Evolutionary conservation across 53 echinoderm and acorn worm species (phyloP), one percentile per base, ranked within the genome.

Genomic region (Astropecten irregularis): DNA sequence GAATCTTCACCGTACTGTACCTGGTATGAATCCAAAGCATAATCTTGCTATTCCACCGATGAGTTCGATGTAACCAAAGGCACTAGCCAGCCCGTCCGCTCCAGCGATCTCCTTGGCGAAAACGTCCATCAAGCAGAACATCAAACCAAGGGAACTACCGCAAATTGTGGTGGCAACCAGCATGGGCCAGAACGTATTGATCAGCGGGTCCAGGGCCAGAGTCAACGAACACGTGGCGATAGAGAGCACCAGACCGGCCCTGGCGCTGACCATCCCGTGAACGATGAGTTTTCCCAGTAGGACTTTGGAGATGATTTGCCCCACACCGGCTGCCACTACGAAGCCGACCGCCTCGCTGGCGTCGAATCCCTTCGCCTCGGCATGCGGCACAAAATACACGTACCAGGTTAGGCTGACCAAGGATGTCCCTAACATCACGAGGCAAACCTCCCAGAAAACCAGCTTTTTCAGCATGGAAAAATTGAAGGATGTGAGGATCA

Each of bases 121-220:
- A 35, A 37, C 36, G 22, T 73, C 74, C 54, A 73, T 55, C 37
- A 79, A 27, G 28, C 47, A 54, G 36, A 9, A 76, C 23, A 76
- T 34, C 54, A 70, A 47, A 22, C 70, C 70, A 16, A 70, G 47
- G 26, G 25, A 70, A 31, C 70, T 70, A 32, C 70, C 48, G 47
- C 44, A 64, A 36, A 64, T 37, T 3, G 18, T 36, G n/a, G 64
- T 64, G 15, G 36, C 37, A 20, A 64, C 36, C 64, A 64, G 19
- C 64, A 64, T 64, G 64, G 64, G 64, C 64, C 64, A 64, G 64
- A 64, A 64, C 64, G 64, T 64, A 64, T 64, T 2, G 36, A 64
- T 9, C 34, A 64, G 35, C 20, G 64, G 64, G 32, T 64, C 64
- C 15, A 64, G 3, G 18, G 37, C 64, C 3, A 64, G 37, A 16